A percentile compares a stretch with the other conserved stretches of the same genome.
phyloP scores from a whole-genome alignment of 2,797 vertebrate genomes.

The Antrozous pallidus region DNA sequence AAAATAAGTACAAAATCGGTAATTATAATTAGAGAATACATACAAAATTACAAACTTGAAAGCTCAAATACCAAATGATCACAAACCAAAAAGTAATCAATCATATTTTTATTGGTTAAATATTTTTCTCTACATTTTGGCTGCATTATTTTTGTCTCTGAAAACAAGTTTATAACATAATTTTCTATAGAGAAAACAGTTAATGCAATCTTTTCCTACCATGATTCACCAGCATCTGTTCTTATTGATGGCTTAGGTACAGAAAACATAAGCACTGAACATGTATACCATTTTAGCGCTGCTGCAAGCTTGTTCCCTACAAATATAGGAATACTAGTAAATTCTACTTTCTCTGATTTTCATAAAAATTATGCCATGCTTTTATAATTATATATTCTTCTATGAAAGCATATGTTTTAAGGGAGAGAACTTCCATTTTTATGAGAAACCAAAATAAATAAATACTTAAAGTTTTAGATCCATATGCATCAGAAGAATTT shows the following conservation, averaged over 20 bases:
- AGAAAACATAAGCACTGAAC: not conserved
- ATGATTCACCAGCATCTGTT: not conserved
- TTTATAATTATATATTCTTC: not conserved
- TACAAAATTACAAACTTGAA: not conserved
- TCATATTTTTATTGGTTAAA: not conserved
- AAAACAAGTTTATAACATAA: not conserved
- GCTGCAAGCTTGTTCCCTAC: not conserved
- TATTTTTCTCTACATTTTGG: not conserved
- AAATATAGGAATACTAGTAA: not conserved
- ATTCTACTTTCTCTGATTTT: not conserved
- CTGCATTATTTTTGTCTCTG: not conserved
- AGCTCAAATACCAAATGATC: not conserved
- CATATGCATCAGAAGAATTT: not conserved
- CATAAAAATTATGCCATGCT: not conserved
- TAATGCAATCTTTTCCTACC: not conserved
- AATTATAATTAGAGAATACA: not conserved
- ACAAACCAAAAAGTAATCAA: not conserved
- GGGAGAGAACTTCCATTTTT: not conserved
- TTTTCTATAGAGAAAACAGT: not conserved
- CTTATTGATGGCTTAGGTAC: not conserved
- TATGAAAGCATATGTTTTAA: not conserved
- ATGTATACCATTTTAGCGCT: not conserved
- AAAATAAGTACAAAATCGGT: not conserved
- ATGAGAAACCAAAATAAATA: not conserved
- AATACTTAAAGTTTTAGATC: not conserved